Conservation (phyloP, 2,113 vertebrate species). For the Loxodonta africana region DNA sequence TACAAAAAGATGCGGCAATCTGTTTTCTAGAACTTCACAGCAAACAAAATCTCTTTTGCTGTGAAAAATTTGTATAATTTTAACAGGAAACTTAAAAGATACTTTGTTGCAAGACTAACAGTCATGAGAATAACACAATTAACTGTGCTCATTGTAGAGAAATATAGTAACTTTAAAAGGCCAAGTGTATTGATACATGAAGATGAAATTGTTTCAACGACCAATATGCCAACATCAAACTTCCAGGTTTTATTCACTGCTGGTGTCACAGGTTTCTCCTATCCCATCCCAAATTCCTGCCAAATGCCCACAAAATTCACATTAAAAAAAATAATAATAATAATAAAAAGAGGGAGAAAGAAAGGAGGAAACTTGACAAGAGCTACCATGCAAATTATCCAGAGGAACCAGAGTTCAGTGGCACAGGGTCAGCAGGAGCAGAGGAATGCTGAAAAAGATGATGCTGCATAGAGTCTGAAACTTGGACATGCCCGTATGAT, state of each 20-base stretch:
- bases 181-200: constrained; percentile 11
- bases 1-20: constrained; percentile 58
- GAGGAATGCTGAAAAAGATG: constrained; percentile 60
- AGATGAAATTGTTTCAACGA: constrained; percentile 71
- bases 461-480: neutral
- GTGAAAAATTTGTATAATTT: constrained; percentile 67
- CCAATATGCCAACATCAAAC: neutral
- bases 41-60: constrained; percentile 30
- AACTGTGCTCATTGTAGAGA: constrained; percentile 61
- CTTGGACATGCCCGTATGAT: neutral
- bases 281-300: constrained; percentile 23
- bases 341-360: neutral
- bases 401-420: constrained; percentile 14
- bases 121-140: constrained; percentile 67
- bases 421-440: constrained; percentile 79
- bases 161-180: constrained; percentile 72
- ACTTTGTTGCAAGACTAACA: constrained; percentile 70
- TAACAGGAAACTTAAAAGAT: constrained; percentile 75
- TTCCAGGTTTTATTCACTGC: constrained; percentile 52
- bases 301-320: constrained; percentile 42
- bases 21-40: constrained; percentile 78
- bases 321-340: constrained; percentile 39
- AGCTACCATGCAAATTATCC: constrained; percentile 60
- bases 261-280: constrained; percentile 48
- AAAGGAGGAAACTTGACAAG: constrained; percentile 50